phyloP scores from a whole-genome alignment of 2,888 invertebrate genomes.

The Archips crataeganus region DNA sequence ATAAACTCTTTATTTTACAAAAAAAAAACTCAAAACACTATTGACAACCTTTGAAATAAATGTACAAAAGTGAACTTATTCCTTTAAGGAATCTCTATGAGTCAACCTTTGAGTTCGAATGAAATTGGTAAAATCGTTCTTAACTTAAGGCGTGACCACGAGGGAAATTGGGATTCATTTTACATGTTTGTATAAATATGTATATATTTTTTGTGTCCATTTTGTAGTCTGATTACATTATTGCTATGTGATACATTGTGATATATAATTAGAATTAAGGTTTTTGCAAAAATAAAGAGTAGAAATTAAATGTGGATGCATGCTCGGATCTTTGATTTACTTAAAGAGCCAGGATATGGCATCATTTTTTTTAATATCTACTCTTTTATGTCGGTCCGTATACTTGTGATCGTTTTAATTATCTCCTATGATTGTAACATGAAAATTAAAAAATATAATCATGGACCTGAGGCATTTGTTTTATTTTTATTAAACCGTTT shows the following conservation, averaged over 20 bases:
- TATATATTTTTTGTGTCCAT: constrained; percentile 31
- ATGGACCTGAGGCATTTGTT: constrained; percentile 28
- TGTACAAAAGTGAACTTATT: too few species aligned
- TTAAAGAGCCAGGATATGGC: background rate
- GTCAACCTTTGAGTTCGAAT: too few species aligned
- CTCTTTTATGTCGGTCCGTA: constrained; percentile 38
- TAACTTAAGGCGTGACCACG: too few species aligned
- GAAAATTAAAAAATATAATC: constrained; percentile 36
- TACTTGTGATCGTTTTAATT: constrained; percentile 48
- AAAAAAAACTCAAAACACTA: too few species aligned
- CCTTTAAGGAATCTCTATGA: too few species aligned
- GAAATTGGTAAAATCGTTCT: too few species aligned
- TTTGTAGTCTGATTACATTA: constrained; percentile 65
- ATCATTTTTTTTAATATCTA: background rate
- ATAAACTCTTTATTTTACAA: too few species aligned
- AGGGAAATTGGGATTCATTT: too few species aligned
- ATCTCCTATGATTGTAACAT: constrained; percentile 50
- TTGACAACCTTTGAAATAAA: too few species aligned
- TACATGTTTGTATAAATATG: too few species aligned
- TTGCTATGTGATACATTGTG: constrained; percentile 76
- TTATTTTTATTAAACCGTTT: background rate
- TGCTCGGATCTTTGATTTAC: too few species aligned
- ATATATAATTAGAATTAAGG: constrained; percentile 61
- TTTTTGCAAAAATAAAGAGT: background rate
- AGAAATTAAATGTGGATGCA: background rate